Conservation (phyloP, 1,140 invertebrate species). For the Apis mellifera region Amel_HAv3.1 CM009938.2:6597001-6597500, state of each 20-base stretch:
- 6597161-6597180: background rate
- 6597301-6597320: background rate
- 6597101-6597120: background rate
- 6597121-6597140: background rate
- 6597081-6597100: constrained; percentile 13
- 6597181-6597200: background rate
- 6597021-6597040: background rate
- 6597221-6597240: background rate
- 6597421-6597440: background rate
- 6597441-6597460: constrained; percentile 25
- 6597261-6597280: background rate
- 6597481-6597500: constrained; percentile 52
- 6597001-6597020: background rate
- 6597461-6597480: constrained; percentile 17
- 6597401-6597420: background rate
- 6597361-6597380: background rate
- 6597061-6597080: constrained; percentile 9
- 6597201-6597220: too few species aligned
- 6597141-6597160: background rate
- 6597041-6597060: constrained; percentile 29
- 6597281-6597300: too few species aligned
- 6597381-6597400: background rate
- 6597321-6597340: background rate
- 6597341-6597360: background rate
- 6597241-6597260: background rate